phyloP scores from a whole-genome alignment of 2,888 invertebrate genomes.

The Nemurella pictetii region DNA sequence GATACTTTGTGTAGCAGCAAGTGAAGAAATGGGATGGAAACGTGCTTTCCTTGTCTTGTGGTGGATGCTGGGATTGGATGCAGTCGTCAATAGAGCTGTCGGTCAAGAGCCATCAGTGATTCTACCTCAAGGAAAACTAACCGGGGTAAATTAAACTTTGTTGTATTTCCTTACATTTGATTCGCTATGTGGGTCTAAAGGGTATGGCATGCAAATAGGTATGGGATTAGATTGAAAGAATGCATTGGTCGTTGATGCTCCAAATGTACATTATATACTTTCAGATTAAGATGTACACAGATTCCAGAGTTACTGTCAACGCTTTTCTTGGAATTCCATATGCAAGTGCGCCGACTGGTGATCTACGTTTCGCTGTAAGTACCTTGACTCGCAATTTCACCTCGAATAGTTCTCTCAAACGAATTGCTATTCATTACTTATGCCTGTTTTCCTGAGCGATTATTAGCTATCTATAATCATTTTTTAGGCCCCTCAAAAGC shows the following conservation, averaged over 20 bases:
- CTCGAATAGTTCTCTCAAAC: too few species aligned
- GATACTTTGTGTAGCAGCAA: too few species aligned
- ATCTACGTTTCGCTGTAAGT: conserved; percentile 71
- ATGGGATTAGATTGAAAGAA: too few species aligned
- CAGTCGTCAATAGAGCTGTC: conserved; percentile 12
- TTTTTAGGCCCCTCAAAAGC: conserved; percentile 67
- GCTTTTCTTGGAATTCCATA: conserved; percentile 80
- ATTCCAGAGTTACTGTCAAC: conserved; percentile 64
- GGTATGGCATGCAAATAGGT: too few species aligned
- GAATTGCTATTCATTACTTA: too few species aligned
- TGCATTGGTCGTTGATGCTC: background rate
- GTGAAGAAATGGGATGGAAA: background rate
- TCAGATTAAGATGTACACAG: conserved; percentile 69
- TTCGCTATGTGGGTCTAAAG: background rate
- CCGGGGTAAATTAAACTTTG: conserved; percentile 59
- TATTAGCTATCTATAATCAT: background rate
- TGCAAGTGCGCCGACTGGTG: conserved; percentile 74
- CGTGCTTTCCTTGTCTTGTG: background rate
- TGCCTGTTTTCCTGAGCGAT: too few species aligned
- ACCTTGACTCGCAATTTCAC: background rate
- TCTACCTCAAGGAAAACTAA: conserved; percentile 61
- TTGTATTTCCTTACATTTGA: background rate
- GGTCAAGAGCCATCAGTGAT: conserved; percentile 58
- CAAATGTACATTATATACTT: conserved; percentile 43
- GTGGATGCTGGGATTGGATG: background rate